A percentile compares a stretch with the other conserved stretches of the same genome.
phyloP scores from a whole-genome alignment of 2,888 invertebrate genomes.

The Tenodera sinensis region DNA sequence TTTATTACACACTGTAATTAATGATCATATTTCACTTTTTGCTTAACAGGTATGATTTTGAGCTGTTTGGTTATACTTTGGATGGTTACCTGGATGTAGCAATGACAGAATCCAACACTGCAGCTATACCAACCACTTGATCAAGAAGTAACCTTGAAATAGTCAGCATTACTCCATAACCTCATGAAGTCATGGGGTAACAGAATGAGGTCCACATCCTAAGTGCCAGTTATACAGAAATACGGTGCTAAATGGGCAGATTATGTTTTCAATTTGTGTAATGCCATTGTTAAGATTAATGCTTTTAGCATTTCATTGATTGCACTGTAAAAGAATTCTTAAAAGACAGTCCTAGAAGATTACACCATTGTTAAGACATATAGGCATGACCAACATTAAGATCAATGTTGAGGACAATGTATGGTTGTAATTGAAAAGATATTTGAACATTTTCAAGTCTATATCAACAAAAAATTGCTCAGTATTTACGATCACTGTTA shows the following conservation, averaged over 20 bases:
- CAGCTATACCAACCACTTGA: conserved; percentile 8
- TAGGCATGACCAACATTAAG: neutral
- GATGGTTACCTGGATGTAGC: conserved; percentile 59
- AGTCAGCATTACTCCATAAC: neutral
- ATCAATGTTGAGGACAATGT: neutral
- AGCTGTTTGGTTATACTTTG: conserved; percentile 80
- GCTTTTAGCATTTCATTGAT: neutral
- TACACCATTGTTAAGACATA: neutral
- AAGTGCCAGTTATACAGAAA: neutral
- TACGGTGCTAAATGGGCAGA: neutral
- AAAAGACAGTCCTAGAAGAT: neutral
- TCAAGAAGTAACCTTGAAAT: neutral
- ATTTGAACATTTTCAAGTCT: neutral
- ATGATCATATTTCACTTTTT: conserved; percentile 24
- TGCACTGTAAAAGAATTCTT: neutral
- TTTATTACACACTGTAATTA: no score
- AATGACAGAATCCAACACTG: neutral
- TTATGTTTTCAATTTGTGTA: neutral
- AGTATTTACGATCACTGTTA: neutral
- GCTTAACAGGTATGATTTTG: conserved; percentile 74
- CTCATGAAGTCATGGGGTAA: neutral
- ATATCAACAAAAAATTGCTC: neutral
- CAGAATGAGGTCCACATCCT: neutral
- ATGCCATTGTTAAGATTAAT: neutral
- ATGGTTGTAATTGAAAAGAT: neutral